Evolutionary conservation across 2,113 vertebrate genomes (phyloP), one percentile per base, ranked within the genome.

Genomic region (Ancistrus triradiatus): DNA sequence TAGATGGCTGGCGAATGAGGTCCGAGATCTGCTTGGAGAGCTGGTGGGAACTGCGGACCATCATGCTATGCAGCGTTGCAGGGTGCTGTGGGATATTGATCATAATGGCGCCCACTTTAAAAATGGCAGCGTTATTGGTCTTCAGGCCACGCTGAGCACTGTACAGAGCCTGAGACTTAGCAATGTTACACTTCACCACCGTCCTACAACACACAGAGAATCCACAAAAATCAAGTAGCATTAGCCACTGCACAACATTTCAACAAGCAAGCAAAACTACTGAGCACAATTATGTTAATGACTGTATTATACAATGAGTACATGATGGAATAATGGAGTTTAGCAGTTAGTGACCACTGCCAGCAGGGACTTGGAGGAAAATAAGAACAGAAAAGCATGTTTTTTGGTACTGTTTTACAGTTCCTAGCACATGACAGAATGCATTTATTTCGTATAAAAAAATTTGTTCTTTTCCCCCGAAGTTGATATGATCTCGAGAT

Each of bases 11-110:
- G 13, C 96, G 89, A 76, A 99, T 97, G 78, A 99, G 94, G 82
- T 98, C 96, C 0, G 96, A 97, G 71, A 99, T 99, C 80, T 99
- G 96, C 76, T 99, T 98, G 64, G 96, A 99, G 44, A 99, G 92
- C 77, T 99, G 96, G 80, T 99, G 96, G 48, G 96, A 99, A 68
- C 95, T 99, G 68, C 96, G 93, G 63, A 99, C 96, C 96, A 99
- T 99, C 96, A 99, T 99, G 78, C 96, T 97, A 77, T 99, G 96
- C 72, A 99, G 74, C 0, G 95, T 99, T 51, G 96, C 96, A 0
- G 96, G 96, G 74, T 99, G 96, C 79, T 99, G 96, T 0, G 96
- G 96, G 38, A 99, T 99, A 84, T 98, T 98, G 82, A 98, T 97
- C 78, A 95, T 91, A 83, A 99, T 95, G 53, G 93, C 91, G 0